Evolutionary conservation across 2,888 invertebrate species (phyloP), one percentile per base, ranked within the genome.

Genomic region (Pammene fasciana): DNA sequence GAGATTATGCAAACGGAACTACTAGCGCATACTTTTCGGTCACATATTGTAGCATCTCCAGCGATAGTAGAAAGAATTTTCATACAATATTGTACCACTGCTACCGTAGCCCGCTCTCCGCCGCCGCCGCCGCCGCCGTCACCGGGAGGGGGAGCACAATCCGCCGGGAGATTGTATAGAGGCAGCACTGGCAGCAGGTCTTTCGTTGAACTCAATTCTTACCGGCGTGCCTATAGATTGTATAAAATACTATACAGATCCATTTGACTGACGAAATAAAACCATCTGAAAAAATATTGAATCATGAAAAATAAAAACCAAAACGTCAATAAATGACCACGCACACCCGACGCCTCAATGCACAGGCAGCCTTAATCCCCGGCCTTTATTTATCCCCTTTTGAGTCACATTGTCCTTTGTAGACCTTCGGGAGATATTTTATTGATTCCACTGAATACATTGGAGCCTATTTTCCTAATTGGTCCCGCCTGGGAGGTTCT

Each of bases 381-480:
- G 61, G 66, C 71, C 75, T 74, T 75, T 73, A 72, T 75, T 73
- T 65, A 77, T 72, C 73, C 74, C 71, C 65, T 50, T 61, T 61
- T 61, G 48, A 65, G 70, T 75, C 65, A 73, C 72, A 73, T 68
- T 74, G 72, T 75, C 73, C 78, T 79, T 82, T 83, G 79, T 81
- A 76, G 76, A 75, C 71, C 71, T 71, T 73, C 71, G 75, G 4
- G 78, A 81, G 78, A 79, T 83, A 82, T 81, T 82, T 83, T 81
- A 84, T 84, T 80, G 82, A 84, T 81, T 75, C 68, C 72, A 71
- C 75, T 65, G 68, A 71, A 78, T 75, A 78, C 75, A 78, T 80
- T 81, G 83, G 78, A 79, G 75, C 75, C 78, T 84, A 83, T 82
- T 84, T 82, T 79, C 78, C 82, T 86, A 87, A 87, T 87, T 86